A percentile compares a stretch with the other conserved stretches of the same genome.
These are phyloP conservation scores for Poecile atricapillus DNA, from an alignment of 2,113 vertebrate genomes.

Conservation along the genomic window DNA sequence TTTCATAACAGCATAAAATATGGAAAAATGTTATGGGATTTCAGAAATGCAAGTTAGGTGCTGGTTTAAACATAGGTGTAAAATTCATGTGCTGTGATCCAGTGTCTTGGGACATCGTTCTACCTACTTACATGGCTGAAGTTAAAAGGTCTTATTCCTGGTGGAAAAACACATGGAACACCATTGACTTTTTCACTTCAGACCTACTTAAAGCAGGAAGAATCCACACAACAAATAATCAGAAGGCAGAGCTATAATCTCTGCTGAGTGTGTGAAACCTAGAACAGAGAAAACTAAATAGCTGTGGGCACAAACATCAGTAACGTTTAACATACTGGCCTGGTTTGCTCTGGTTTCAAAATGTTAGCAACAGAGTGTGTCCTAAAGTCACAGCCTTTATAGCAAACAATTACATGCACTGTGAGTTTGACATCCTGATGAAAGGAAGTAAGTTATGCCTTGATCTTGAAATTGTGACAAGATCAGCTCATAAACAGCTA, in stretches of 20 bases:
- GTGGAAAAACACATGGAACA: not conserved
- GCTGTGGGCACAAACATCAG: not conserved
- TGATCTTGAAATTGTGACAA: slow-evolving; percentile 19
- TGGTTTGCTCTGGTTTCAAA: not conserved
- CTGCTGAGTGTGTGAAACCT: not conserved
- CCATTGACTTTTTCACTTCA: not conserved
- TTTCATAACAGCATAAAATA: not conserved
- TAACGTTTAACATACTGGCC: not conserved
- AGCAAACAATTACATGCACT: not conserved
- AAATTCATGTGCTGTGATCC: not conserved
- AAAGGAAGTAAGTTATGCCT: slow-evolving; percentile 25
- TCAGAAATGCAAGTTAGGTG: not conserved
- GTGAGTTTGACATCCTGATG: not conserved
- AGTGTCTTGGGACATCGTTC: not conserved
- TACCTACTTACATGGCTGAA: not conserved
- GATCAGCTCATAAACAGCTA: slow-evolving; percentile 10
- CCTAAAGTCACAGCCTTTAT: not conserved
- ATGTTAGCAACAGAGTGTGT: not conserved
- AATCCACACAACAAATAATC: not conserved
- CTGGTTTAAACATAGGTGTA: not conserved
- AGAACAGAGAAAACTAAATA: not conserved
- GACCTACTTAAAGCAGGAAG: not conserved
- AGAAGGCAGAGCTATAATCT: not conserved
- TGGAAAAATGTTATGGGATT: not conserved
- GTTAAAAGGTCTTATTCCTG: not conserved